Conservation (phyloP, 2,797 vertebrate species). For the Crossoptilon crossoptilon region DNA sequence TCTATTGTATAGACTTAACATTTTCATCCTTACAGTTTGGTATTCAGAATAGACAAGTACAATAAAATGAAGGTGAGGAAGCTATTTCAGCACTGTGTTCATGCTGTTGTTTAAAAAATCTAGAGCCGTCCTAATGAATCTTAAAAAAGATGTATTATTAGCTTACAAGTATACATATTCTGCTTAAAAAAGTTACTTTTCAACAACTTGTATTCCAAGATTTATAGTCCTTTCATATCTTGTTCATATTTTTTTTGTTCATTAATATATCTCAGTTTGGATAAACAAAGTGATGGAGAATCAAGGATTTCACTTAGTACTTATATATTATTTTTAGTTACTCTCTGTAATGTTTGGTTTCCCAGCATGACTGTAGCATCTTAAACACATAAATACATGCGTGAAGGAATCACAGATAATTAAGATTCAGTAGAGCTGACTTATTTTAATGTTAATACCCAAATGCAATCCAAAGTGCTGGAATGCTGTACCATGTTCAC, state of each 20-base stretch:
- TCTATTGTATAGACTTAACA: background rate
- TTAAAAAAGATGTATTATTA: background rate
- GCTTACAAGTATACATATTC: background rate
- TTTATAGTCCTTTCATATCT: background rate
- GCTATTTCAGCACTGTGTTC: accelerated
- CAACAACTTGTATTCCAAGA: background rate
- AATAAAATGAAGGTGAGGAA: background rate
- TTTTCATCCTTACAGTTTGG: background rate
- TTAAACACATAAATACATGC: background rate
- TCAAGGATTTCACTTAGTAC: background rate
- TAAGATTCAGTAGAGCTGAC: background rate
- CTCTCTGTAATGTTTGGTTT: background rate
- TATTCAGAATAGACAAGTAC: background rate
- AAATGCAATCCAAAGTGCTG: background rate
- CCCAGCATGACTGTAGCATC: background rate
- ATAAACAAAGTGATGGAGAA: background rate
- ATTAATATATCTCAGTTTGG: background rate
- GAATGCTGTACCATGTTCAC: background rate
- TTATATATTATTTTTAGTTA: background rate
- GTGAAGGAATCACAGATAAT: background rate
- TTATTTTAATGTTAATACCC: background rate
- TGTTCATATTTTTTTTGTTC: background rate
- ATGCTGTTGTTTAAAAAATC: background rate
- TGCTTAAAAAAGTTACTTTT: background rate
- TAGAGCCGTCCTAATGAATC: background rate